These are phyloP conservation scores for Drosophila kanekoi DNA, from an alignment of 2,888 invertebrate species.

Conservation along the genomic window DNA sequence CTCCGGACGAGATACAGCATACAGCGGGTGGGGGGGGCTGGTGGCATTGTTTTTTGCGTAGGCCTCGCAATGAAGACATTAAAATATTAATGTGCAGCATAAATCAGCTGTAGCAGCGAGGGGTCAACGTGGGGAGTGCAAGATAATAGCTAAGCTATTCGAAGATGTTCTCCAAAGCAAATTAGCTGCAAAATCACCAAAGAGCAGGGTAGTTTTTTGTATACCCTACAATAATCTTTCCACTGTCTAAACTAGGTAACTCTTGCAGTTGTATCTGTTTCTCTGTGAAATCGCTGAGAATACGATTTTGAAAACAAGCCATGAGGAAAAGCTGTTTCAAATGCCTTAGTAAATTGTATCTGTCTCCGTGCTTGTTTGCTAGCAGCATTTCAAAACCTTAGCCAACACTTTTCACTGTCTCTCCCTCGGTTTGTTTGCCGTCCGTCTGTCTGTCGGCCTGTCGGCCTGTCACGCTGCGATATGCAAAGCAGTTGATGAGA, in stretches of 20 bases:
- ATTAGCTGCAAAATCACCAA: background rate
- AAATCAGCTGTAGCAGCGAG: conserved; percentile 53
- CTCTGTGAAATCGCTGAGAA: conserved; percentile 10
- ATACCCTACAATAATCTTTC: background rate
- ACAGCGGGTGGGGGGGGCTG: conserved; percentile 9
- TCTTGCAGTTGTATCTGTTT: background rate
- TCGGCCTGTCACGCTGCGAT: conserved; percentile 42
- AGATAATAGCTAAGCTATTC: conserved; percentile 6
- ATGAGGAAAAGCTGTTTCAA: conserved; percentile 18
- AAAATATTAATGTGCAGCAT: conserved; percentile 79
- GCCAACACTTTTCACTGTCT: conserved; percentile 40
- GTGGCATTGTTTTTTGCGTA: conserved; percentile 47
- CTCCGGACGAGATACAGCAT: conserved; percentile 27
- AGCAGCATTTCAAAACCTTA: conserved; percentile 53
- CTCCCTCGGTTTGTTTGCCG: conserved; percentile 1
- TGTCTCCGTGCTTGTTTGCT: conserved; percentile 29
- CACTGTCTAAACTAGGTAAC: background rate
- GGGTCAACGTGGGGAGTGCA: background rate
- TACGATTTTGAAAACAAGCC: conserved; percentile 11
- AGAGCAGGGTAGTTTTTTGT: background rate
- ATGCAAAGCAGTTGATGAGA: conserved; percentile 72
- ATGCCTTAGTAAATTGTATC: conserved; percentile 30
- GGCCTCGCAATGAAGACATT: conserved; percentile 75
- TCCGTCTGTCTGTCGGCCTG: conserved; percentile 15
- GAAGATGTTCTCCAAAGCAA: conserved; percentile 5